Percentiles rank a stretch among this genome's conserved stretches.
Conservation (phyloP, 35 echinoderm and acorn worm species). For the Acanthaster planci region DNA sequence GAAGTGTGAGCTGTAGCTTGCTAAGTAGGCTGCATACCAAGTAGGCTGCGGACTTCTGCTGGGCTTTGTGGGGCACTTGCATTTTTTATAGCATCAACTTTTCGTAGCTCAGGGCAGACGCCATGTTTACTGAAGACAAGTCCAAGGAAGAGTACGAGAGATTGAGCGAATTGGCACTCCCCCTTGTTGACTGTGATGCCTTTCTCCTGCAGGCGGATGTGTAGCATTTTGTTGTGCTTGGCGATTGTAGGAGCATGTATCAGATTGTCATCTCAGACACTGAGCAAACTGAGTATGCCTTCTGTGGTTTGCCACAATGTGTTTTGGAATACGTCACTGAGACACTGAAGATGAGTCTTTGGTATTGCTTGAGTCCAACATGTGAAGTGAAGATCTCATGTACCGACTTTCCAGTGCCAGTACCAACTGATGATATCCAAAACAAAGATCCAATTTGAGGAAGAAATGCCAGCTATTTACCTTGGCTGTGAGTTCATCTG, state of each 20-base stretch:
- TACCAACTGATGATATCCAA: constrained; percentile 76
- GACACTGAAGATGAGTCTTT: constrained; percentile 70
- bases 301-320: constrained; percentile 48
- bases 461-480: constrained; percentile 59
- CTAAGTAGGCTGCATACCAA: too few species aligned
- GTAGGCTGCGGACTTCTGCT: constrained; percentile 69
- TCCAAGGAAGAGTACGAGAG: constrained; percentile 42
- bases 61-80: constrained; percentile 32
- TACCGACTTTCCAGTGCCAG: constrained; percentile 54
- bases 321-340: constrained; percentile 69
- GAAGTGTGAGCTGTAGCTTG: constrained; percentile 47
- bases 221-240: constrained; percentile 58
- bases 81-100: constrained; percentile 50
- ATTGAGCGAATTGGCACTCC: constrained; percentile 72
- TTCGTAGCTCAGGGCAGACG: constrained; percentile 66
- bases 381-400: constrained; percentile 73
- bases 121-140: constrained; percentile 54
- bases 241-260: constrained; percentile 36
- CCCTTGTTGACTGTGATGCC: constrained; percentile 47
- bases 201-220: constrained; percentile 33
- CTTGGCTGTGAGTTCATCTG: constrained; percentile 69
- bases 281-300: constrained; percentile 57
- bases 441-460: constrained; percentile 70
- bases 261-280: constrained; percentile 70
- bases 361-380: constrained; percentile 62